Base-by-base conservation (phyloP, 2,888 invertebrate genomes). In the Temnothorax ravouxi region DNA sequence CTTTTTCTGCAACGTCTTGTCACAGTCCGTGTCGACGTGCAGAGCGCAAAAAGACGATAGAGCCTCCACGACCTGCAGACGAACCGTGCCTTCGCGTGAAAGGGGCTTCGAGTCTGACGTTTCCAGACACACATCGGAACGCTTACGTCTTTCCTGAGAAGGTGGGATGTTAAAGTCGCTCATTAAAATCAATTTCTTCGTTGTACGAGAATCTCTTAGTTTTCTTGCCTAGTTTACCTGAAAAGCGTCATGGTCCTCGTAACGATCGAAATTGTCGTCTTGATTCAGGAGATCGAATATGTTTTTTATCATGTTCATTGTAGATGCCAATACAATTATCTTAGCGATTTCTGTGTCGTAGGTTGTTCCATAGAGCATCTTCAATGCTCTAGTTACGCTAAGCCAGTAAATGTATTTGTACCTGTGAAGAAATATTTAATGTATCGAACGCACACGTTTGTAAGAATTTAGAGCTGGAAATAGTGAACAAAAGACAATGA, bases 41-140 rank as follows among this genome's bases (percentile, higher is more conserved):
- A 93, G 82, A 50, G 91, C 92, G 64, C 92, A 92, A 75, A 91
- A 94, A 2, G 89, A 82, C 5, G 92, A 88, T 15, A 94, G 82
- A n/a, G 93, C 84, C 62, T 89, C 90, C 1, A 91, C 87, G 3
- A 91, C 86, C 47, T 92, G 89, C 56, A 92, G 88, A 86, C 90
- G 92, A 4, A 94, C 83, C 1, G 86, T 81, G 62, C 89, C 84
- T 4, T 85, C 77, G 1, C 79, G 59, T 5, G 59, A 9, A 11
- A 11, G 4, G 5, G 18, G 2, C 6, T 52, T 50, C 18, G n/a
- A 5, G 0, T 54, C 34, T 2, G 44, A 54, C 15, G 18, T 34
- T 4, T 56, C 21, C 21, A n/a, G 8, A 13, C 4, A 47, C 15
- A 15, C 69, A 9, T 80, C 47, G 18, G 64, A 62, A 29, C 59